Evolutionary conservation across 1,140 invertebrate species (phyloP).

Genomic region (Drosophila orosa): DNA sequence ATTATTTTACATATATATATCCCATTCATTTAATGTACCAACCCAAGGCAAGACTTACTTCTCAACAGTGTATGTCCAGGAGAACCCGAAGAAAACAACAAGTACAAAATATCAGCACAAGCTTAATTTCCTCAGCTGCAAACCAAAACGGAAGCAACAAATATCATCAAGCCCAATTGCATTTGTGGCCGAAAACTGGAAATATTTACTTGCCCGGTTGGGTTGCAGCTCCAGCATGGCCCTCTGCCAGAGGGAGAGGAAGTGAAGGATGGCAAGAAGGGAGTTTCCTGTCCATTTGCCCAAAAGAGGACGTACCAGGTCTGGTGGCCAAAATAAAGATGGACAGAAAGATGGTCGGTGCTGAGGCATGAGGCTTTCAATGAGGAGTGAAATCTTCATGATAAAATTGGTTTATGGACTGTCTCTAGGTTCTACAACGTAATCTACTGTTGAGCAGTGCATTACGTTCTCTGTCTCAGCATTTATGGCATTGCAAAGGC

Average conservation of each 20-base stretch:
- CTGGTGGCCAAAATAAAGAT: constrained; percentile 40
- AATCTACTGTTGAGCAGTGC: constrained; percentile 58
- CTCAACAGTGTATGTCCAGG: constrained; percentile 31
- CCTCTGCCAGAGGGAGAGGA: constrained; percentile 14
- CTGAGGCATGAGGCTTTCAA: constrained; percentile 13
- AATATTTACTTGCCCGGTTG: constrained; percentile 67
- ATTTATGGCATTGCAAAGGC: not conserved
- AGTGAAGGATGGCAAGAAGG: constrained; percentile 9
- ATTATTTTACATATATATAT: not conserved
- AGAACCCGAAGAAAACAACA: constrained; percentile 14
- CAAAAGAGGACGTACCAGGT: constrained; percentile 31
- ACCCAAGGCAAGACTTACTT: not conserved
- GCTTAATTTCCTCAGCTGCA: constrained; percentile 70
- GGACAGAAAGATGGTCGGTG: constrained; percentile 22
- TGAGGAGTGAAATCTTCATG: constrained; percentile 47
- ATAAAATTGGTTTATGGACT: constrained; percentile 74
- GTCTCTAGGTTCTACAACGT: constrained; percentile 39
- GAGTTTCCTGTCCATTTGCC: constrained; percentile 45
- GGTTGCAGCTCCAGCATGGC: constrained; percentile 8
- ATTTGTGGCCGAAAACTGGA: constrained; percentile 80
- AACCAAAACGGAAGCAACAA: constrained; percentile 78
- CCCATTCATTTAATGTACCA: not conserved
- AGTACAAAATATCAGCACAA: constrained; percentile 42
- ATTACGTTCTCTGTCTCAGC: constrained; percentile 32
- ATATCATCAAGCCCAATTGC: constrained; percentile 82